Base-by-base conservation (phyloP, 2,797 vertebrate genomes). In the Acanthopagrus latus region DNA sequence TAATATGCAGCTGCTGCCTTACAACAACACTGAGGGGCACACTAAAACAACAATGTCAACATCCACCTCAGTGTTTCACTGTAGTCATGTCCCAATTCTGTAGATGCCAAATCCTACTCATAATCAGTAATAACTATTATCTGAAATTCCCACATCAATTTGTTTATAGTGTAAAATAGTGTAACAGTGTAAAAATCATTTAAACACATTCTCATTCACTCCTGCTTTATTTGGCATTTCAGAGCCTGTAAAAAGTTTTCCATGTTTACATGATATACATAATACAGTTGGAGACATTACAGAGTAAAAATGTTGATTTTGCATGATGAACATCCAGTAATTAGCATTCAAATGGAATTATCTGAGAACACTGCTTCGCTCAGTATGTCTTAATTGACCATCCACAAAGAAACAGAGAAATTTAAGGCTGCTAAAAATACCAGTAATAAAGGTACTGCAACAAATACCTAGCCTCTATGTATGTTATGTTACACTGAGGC, bases 261-360 rank as follows among this genome's bases (percentile, higher is more conserved):
- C 81, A 43, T 94, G 93, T 90, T 73, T 93, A 93, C 90, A 94
- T 83, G 82, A 91, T 92, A 76, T 93, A 94, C 90, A 94, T 68
- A 29, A 80, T 67, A 69, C 82, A 81, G 67, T 72, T 71, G n/a
- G 21, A 74, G 72, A 70, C 70, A 48, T 68, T 73, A 86, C 86
- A 91, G 67, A 71, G 64, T 80, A 33, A 83, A 43, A 81, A 69
- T 67, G 69, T 64, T 84, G 56, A 89, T 82, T 82, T 74, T 72
- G 56, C 58, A 57, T 44, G 38, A 78, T 75, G 68, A 64, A 81
- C 71, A 69, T 92, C 91, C 91, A 93, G 91, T 92, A 89, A 93
- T 81, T 62, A 54, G 74, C 65, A 73, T 78, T 81, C 68, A 29
- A 27, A 75, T 27, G 25, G 14, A 73, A 43, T 48, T 38, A 33